phyloP scores from a whole-genome alignment of 2,797 vertebrate genomes.

The Salarias fasciatus region DNA sequence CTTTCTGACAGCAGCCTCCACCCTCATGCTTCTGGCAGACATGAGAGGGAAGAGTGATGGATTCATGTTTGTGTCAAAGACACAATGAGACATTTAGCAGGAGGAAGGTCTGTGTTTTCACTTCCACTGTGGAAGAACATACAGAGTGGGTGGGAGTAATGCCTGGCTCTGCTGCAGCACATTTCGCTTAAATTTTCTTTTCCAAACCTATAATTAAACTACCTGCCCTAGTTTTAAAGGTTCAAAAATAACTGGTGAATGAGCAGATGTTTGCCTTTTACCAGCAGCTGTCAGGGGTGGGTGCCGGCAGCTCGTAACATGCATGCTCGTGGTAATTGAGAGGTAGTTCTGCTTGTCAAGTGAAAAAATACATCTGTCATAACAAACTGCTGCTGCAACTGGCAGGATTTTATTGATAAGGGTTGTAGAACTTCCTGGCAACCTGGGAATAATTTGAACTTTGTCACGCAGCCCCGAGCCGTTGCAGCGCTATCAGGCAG shows the following conservation, averaged over 20 bases:
- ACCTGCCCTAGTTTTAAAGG: conserved; percentile 75
- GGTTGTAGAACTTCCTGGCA: conserved; percentile 54
- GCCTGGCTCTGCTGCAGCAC: conserved; percentile 32
- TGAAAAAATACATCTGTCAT: conserved; percentile 73
- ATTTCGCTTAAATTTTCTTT: conserved; percentile 61
- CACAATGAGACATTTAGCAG: conserved; percentile 19
- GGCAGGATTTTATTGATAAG: conserved; percentile 72
- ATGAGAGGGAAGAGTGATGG: conserved; percentile 9
- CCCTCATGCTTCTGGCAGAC: conserved; percentile 11
- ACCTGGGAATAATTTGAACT: conserved; percentile 75
- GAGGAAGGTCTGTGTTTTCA: conserved; percentile 3
- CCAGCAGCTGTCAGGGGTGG: conserved; percentile 73
- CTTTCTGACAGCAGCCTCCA: conserved; percentile 10
- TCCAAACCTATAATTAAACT: conserved; percentile 75
- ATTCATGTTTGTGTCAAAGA: conserved; percentile 22
- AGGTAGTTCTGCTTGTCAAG: conserved; percentile 77
- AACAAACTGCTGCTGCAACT: conserved; percentile 64
- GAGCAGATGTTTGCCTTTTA: conserved; percentile 82
- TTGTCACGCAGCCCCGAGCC: conserved; percentile 69
- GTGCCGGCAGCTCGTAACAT: conserved; percentile 61
- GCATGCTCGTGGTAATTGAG: conserved; percentile 71
- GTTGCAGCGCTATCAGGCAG: conserved; percentile 37
- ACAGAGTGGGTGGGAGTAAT: conserved; percentile 10
- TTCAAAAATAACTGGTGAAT: conserved; percentile 75
- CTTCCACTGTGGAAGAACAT: conserved; percentile 20